Evolutionary conservation across 2,797 vertebrate species (phyloP), one percentile per base, ranked within the genome.

Genomic region (Sebastes iracundus): DNA sequence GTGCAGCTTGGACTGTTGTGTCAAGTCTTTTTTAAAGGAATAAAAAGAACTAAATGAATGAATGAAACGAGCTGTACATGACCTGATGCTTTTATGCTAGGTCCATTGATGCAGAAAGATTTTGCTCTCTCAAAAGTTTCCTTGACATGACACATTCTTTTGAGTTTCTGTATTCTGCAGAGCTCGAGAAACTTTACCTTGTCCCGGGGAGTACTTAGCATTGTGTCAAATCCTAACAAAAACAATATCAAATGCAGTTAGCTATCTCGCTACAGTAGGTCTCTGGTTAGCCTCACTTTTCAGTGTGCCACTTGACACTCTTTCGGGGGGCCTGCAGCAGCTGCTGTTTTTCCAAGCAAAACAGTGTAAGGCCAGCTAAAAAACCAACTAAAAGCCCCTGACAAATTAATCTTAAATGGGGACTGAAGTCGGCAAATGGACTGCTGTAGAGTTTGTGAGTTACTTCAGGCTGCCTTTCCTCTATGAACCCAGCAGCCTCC

Each of bases 341-440:
- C 85, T 86, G 80, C 59, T 81, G 77, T 81, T 90, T 76, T 80
- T 87, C 83, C 77, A 90, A 92, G 76, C 79, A 89, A 90, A 90
- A 86, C 81, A 90, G 55, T 81, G 74, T 86, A 68, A 77, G 68
- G 81, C 72, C 59, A 38, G 76, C 75, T 82, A 80, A 83, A 83
- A 82, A 73, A 70, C 46, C 62, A 90, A 62, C 68, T 87, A 83
- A 88, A 91, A 90, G 78, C 82, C 84, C 84, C 74, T 76, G 86
- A 91, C 90, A 90, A 94, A 94, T 95, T 59, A 88, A 90, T 93
- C 79, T 84, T 83, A 87, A 87, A 92, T 84, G 81, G 76, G 28
- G 80, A 90, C 77, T 80, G 83, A 87, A 83, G 82, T 67, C 66
- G 80, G 65, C 32, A 64, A 58, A 85, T 72, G 28, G 77, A 83